These are phyloP conservation scores for Tiliacea citrago DNA, from an alignment of 2,888 invertebrate genomes.

Conservation along the genomic window DNA sequence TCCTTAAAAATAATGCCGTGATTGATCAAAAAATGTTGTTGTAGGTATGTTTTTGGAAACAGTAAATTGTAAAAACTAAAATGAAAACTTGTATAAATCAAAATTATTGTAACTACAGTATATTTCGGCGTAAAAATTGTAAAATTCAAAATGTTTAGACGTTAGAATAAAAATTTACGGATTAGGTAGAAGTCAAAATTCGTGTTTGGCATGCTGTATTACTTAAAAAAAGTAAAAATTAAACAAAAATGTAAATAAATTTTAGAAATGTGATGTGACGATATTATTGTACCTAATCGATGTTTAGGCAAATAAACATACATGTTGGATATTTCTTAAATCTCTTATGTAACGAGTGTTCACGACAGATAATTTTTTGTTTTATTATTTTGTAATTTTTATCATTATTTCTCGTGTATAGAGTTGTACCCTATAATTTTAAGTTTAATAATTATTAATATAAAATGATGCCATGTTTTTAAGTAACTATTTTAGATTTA, in stretches of 20 bases:
- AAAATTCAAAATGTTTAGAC: constrained; percentile 84
- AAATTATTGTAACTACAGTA: constrained; percentile 80
- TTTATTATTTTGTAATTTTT: constrained; percentile 67
- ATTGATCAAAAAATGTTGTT: constrained; percentile 59
- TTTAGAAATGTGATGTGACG: constrained; percentile 87
- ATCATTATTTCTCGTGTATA: constrained; percentile 66
- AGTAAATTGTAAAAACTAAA: constrained; percentile 66
- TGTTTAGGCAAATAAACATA: constrained; percentile 81
- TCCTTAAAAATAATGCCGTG: constrained; percentile 67
- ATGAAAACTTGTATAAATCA: constrained; percentile 75
- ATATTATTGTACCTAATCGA: constrained; percentile 84
- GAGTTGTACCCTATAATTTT: constrained; percentile 70
- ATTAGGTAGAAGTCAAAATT: constrained; percentile 88
- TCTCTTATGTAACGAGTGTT: constrained; percentile 71
- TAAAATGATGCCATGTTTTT: constrained; percentile 89
- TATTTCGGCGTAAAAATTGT: constrained; percentile 86
- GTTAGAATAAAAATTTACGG: constrained; percentile 78
- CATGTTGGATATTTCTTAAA: constrained; percentile 70
- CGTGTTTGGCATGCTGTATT: constrained; percentile 86
- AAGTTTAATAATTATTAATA: constrained; percentile 73
- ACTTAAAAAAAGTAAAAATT: constrained; percentile 71
- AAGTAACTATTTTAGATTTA: constrained; percentile 84
- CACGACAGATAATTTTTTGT: constrained; percentile 75
- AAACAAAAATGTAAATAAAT: constrained; percentile 83
- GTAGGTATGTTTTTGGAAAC: constrained; percentile 71